Evolutionary conservation across 2,888 invertebrate genomes (phyloP), one percentile per base, ranked within the genome.

Genomic region (Clepsis dumicolana): DNA sequence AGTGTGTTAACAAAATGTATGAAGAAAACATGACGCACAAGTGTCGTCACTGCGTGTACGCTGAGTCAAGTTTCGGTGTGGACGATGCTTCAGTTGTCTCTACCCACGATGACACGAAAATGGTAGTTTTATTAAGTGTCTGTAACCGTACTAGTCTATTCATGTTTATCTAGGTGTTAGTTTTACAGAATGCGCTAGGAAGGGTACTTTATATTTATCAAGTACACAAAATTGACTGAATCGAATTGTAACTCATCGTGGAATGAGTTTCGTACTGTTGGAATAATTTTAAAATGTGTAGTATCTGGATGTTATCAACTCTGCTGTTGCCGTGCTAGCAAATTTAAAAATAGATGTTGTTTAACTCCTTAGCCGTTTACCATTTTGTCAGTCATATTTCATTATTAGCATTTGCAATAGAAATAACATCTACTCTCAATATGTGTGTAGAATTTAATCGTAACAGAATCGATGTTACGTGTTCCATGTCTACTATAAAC

Each of bases 61-160:
- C n/a, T n/a, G n/a, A n/a, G n/a, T n/a, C n/a, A n/a, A n/a, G n/a
- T n/a, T n/a, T n/a, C n/a, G n/a, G n/a, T n/a, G n/a, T n/a, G n/a
- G n/a, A n/a, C n/a, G n/a, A n/a, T n/a, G n/a, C n/a, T 44, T 44
- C 18, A 44, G 16, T 18, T 48, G 48, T 12, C 21, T 21, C 48
- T n/a, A 48, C 48, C 48, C 21, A 21, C 21, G 18, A 48, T 48
- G 48, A 4, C 48, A 41, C 48, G 48, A 21, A 48, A 48, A 18
- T 48, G 18, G 21, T 48, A 48, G 48, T 48, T 68, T 52, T 50
- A 41, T 16, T 53, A 60, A 18, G 35, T 63, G 63, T 63, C 57
- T 57, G n/a, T 53, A 53, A 25, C 48, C 27, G 63, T 52, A 67
- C 60, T 44, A 60, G 41, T 44, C 44, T 44, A 18, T 32, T 24